Evolutionary conservation across 2,888 invertebrate genomes (phyloP).

Genomic region (Helicoverpa assulta): DNA sequence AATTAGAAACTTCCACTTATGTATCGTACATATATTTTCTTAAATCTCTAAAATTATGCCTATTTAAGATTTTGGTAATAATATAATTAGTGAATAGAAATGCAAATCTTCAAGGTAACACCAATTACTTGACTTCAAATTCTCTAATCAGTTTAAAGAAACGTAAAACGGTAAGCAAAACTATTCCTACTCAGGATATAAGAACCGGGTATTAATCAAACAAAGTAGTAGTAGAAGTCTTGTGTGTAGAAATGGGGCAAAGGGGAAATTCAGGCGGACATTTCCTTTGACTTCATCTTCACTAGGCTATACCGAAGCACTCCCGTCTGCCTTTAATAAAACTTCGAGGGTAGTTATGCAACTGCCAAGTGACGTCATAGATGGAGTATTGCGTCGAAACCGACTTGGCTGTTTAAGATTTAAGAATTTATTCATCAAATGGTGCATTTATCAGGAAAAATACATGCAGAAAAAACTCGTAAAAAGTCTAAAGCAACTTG

Average conservation of each 20-base stretch:
- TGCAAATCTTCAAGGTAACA: too few species aligned
- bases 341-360: conserved; percentile 23
- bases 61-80: too few species aligned
- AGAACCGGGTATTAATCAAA: background rate
- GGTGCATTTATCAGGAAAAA: background rate
- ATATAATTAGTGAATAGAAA: too few species aligned
- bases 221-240: background rate
- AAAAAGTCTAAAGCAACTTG: too few species aligned
- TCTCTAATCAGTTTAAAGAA: background rate
- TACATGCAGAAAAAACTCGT: background rate
- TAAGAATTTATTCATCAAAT: too few species aligned
- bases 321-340: conserved; percentile 25
- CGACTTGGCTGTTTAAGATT: too few species aligned
- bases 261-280: background rate
- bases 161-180: background rate
- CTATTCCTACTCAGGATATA: background rate
- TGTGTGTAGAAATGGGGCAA: background rate
- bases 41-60: too few species aligned
- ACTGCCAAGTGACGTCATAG: conserved; percentile 15
- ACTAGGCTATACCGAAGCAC: conserved; percentile 1
- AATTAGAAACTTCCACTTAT: too few species aligned
- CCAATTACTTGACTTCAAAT: too few species aligned
- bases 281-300: conserved; percentile 21
- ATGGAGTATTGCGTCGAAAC: conserved; percentile 7
- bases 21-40: too few species aligned